Evolutionary conservation across 1,140 invertebrate species (phyloP), one percentile per base, ranked within the genome.

Genomic region (Lasioglossum albipes): DNA sequence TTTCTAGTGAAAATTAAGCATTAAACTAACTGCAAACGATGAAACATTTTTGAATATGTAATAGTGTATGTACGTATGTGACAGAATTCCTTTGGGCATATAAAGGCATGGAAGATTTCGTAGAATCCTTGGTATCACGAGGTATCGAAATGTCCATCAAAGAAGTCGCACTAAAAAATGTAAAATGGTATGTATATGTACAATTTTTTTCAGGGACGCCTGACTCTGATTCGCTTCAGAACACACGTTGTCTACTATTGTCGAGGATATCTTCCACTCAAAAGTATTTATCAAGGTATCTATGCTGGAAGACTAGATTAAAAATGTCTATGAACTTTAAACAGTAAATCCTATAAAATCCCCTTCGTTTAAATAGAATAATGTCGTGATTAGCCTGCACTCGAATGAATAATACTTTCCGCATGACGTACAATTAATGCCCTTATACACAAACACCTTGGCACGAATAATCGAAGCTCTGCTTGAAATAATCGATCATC

Each of bases 241-340:
- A 75, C 69, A 54, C 13, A 78, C 20, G 61, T 9, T 65, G 71
- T 49, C 45, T 31, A 75, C 42, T 62, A 52, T 72, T 59, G 36
- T 79, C 59, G 61, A 42, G 79, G 62, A 45, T 7, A n/a, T 54
- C 64, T 82, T 80, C 20, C 27, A 27, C 13, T 80, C 7, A 77
- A 68, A 59, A 67, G 57, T 20, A 27, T 61, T 81, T 64, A 75
- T 81, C 52, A 75, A 73, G 61, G 65, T 86, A 82, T 83, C 77
- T 87, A 84, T 68, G 71, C 72, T 88, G 89, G 89, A 90, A 90
- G 89, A 90, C 89, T 90, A 90, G 89, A 90, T 90, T 88, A 89
- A 75, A 89, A 83, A 82, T 83, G 79, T 88, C 72, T 87, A 87
- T 72, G 89, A 87, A 89, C 82, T 87, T 87, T 84, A 89, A 87